These are phyloP conservation scores for Fulica atra DNA, from an alignment of 2,113 vertebrate species.

Conservation along the genomic window DNA sequence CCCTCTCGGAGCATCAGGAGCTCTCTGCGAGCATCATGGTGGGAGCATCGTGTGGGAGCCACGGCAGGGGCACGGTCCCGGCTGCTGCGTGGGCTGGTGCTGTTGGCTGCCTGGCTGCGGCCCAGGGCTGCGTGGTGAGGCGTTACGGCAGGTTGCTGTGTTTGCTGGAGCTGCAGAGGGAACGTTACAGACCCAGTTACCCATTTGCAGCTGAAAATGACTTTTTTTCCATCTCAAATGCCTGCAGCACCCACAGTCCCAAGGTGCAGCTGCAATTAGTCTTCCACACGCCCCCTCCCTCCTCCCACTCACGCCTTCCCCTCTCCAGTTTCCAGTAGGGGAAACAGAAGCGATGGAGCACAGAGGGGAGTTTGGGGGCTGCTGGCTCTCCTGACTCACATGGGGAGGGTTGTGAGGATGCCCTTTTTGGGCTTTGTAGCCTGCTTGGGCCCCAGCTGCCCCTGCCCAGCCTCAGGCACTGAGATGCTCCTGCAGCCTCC, in stretches of 20 bases:
- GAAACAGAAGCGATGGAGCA: neutral
- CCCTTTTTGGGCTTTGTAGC: neutral
- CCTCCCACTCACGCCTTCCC: neutral
- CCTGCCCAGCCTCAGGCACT: neutral
- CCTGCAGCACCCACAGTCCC: neutral
- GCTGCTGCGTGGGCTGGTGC: neutral
- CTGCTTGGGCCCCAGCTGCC: no score
- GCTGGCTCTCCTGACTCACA: rapidly evolving
- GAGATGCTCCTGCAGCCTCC: neutral
- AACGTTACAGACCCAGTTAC: neutral
- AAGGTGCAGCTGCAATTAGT: neutral
- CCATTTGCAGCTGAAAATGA: conserved; percentile 26
- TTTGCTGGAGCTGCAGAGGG: neutral
- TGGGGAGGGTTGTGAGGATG: neutral
- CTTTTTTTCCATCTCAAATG: neutral
- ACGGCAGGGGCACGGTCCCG: neutral
- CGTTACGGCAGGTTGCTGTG: neutral
- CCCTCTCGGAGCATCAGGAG: rapidly evolving
- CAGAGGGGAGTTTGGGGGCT: neutral
- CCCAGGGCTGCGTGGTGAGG: rapidly evolving
- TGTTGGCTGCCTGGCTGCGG: neutral
- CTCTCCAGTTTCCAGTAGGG: neutral
- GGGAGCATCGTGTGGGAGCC: rapidly evolving
- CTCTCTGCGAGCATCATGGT: neutral
- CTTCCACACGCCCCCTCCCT: neutral